Base-by-base conservation (phyloP, 1,140 invertebrate species). In the Euura lappo region DNA sequence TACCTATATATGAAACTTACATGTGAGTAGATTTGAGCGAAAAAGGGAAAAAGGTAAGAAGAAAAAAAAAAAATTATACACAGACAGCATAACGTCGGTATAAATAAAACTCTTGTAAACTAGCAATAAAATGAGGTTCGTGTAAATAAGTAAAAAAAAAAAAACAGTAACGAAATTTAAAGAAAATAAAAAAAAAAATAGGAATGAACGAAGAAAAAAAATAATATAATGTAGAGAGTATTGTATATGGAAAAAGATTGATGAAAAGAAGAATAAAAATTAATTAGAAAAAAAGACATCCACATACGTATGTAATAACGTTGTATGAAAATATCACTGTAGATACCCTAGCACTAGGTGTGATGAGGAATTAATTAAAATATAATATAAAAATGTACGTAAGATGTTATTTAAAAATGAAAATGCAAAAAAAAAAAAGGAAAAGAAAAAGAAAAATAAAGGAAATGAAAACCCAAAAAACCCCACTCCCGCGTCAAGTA, bases 331-430 rank as follows among this genome's bases (percentile, higher is more conserved):
- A 82, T 85, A 83, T 86, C 84, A 86, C 82, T 86, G 85, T 86
- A 85, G 84, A 86, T 86, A 86, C 80, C 74, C 79, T 86, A 86
- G 83, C 83, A 85, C 81, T 79, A 82, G 83, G 80, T 81, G 84
- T 83, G 79, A 83, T 28, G 68, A 68, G 68, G 64, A 70, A 73
- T 45, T 71, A 71, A 42, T 69, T 70, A 68, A 68, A 65, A 68
- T 70, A 70, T 70, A 60, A 8, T 8, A 60, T n/a, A 60, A n/a
- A n/a, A n/a, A n/a, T n/a, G n/a, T n/a, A n/a, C n/a, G n/a, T n/a
- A n/a, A n/a, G n/a, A n/a, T n/a, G n/a, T n/a, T n/a, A n/a, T n/a
- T n/a, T n/a, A n/a, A n/a, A n/a, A n/a, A n/a, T n/a, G n/a, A n/a
- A n/a, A n/a, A n/a, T n/a, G n/a, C n/a, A n/a, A n/a, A n/a, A n/a